phyloP scores from a whole-genome alignment of 2,888 invertebrate species.

The Micropterix aruncella region DNA sequence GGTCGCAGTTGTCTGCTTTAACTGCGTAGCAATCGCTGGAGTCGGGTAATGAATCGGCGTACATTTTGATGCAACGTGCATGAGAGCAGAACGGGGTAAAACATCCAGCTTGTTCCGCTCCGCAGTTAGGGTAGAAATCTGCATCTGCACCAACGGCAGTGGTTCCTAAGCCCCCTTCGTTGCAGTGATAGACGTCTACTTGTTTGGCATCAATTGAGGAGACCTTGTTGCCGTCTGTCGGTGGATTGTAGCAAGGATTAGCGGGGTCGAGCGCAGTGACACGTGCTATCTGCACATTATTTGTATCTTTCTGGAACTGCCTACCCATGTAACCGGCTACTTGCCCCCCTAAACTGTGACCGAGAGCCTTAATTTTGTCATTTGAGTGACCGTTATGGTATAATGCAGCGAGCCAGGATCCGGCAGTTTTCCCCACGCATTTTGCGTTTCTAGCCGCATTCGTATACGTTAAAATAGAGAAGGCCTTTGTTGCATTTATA shows the following conservation, averaged over 20 bases:
- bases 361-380: not conserved
- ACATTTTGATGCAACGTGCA: not conserved
- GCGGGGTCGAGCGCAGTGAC: conserved; percentile 32
- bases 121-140: conserved; percentile 45
- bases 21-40: not conserved
- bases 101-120: conserved; percentile 39
- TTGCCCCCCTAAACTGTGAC: not conserved
- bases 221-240: conserved; percentile 29
- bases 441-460: not conserved
- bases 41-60: not conserved
- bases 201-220: conserved; percentile 38
- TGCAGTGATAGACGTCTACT: conserved; percentile 47
- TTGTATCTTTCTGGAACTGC: conserved; percentile 10
- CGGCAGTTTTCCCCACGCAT: not conserved
- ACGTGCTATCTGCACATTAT: conserved; percentile 24
- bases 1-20: not conserved
- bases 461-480: not conserved
- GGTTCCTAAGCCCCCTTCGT: conserved; percentile 37
- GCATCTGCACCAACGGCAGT: conserved; percentile 36
- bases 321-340: not conserved
- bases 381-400: not conserved
- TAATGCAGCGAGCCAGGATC: not conserved
- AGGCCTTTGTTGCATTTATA: not conserved
- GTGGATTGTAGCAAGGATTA: conserved; percentile 33
- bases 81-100: conserved; percentile 13